phyloP scores from a whole-genome alignment of 2,888 invertebrate species.

The Camptogramma bilineatum region DNA sequence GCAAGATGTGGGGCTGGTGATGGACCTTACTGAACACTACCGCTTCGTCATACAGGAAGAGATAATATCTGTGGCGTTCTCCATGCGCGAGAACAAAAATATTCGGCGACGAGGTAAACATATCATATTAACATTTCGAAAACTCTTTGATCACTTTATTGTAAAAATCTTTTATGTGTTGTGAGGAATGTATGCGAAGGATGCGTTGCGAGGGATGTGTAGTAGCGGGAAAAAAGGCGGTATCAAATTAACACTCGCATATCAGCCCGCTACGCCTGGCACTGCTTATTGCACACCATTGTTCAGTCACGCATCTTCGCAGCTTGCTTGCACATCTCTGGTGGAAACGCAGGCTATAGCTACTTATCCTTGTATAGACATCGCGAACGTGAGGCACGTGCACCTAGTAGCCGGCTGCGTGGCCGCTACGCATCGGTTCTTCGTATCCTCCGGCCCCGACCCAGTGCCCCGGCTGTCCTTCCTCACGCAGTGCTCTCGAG shows the following conservation, averaged over 20 bases:
- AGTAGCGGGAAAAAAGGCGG: no score
- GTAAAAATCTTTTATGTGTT: no score
- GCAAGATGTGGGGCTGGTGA: constrained; percentile 41
- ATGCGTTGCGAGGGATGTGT: no score
- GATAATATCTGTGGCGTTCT: constrained; percentile 24
- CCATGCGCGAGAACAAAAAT: background rate
- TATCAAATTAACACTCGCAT: no score
- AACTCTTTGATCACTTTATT: no score
- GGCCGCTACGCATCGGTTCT: constrained; percentile 44
- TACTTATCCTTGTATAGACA: constrained; percentile 8
- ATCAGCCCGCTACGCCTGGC: no score
- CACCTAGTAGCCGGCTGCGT: constrained; percentile 63
- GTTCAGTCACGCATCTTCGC: no score
- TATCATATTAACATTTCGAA: background rate
- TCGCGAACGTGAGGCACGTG: constrained; percentile 44
- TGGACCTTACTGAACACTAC: constrained; percentile 55
- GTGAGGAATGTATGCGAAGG: no score
- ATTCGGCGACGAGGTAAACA: constrained; percentile 12
- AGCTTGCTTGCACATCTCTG: no score
- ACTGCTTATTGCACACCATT: no score
- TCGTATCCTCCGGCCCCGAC: constrained; percentile 33
- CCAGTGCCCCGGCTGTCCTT: constrained; percentile 44
- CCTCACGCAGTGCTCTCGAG: constrained; percentile 43
- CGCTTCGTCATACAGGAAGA: constrained; percentile 50
- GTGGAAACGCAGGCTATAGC: background rate